These are phyloP conservation scores for Styela clava DNA, from an alignment of 23 tunicate genomes.

Conservation along the genomic window DNA sequence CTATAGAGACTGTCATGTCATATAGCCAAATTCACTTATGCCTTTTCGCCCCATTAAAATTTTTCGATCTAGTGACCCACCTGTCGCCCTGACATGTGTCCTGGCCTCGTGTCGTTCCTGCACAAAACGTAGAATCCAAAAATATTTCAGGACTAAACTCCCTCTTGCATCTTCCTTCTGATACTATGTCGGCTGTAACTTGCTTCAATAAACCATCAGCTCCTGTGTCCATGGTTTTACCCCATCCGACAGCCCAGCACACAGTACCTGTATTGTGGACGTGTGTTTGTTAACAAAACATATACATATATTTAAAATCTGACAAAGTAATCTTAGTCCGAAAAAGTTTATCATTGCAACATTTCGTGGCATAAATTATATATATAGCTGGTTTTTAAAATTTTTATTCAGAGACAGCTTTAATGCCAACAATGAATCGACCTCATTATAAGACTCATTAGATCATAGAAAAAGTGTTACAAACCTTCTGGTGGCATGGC, in stretches of 20 bases:
- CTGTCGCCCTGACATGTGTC: constrained; percentile 19
- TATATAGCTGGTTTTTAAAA: no score
- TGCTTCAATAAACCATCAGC: background rate
- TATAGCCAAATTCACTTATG: no score
- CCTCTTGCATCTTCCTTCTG: background rate
- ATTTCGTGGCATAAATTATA: background rate
- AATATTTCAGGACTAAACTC: background rate
- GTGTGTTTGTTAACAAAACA: no score
- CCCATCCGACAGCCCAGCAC: constrained; percentile 10
- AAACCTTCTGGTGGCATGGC: background rate
- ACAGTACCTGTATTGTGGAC: background rate
- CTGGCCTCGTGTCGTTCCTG: background rate
- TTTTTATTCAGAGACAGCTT: no score
- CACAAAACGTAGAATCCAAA: background rate
- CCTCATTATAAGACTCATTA: no score
- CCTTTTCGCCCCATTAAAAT: no score
- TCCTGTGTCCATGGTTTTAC: background rate
- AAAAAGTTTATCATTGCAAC: background rate
- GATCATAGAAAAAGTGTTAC: background rate
- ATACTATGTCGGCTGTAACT: background rate
- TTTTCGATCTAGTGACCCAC: no score
- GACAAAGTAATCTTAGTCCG: no score
- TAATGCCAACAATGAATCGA: no score
- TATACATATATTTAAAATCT: no score
- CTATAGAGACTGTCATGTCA: no score